Evolutionary conservation across 1,140 invertebrate genomes (phyloP).

Genomic region (Cylas formicarius): DNA sequence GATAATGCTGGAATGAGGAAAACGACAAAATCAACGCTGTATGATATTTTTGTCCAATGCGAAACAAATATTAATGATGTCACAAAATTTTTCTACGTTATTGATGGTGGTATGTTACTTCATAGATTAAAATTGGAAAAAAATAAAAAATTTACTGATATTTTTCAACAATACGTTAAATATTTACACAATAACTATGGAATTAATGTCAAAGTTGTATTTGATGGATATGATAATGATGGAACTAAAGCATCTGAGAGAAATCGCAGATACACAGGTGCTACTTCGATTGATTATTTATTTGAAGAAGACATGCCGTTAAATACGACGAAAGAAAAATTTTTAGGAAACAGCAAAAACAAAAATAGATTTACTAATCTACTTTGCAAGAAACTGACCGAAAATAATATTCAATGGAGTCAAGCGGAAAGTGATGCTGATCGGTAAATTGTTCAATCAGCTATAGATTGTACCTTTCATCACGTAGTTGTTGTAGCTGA

Average conservation of each 20-base stretch:
- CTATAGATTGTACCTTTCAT: slow-evolving; percentile 10
- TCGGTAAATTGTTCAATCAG: slow-evolving; percentile 15
- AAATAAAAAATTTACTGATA: too few relatives aligned
- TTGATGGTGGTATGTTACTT: too few relatives aligned
- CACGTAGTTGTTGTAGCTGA: slow-evolving; percentile 15
- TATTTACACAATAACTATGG: too few relatives aligned
- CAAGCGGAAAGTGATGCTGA: slow-evolving; percentile 16
- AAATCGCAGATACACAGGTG: neutral
- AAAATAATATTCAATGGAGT: slow-evolving; percentile 12
- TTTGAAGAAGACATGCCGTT: slow-evolving; percentile 13
- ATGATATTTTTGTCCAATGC: too few relatives aligned
- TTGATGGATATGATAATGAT: too few relatives aligned
- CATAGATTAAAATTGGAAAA: too few relatives aligned
- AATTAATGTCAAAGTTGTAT: too few relatives aligned
- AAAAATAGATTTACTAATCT: slow-evolving; percentile 17
- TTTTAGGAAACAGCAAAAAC: slow-evolving; percentile 13
- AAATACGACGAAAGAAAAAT: slow-evolving; percentile 12
- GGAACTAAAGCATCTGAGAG: slow-evolving; percentile 1
- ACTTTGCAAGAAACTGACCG: slow-evolving; percentile 8
- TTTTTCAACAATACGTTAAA: too few relatives aligned
- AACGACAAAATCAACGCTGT: slow-evolving; percentile 37
- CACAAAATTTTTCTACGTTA: too few relatives aligned
- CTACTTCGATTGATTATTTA: slow-evolving; percentile 2
- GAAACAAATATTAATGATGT: too few relatives aligned
- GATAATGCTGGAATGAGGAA: slow-evolving; percentile 6